Evolutionary conservation across 2,797 vertebrate species (phyloP).

Genomic region (Anisognathus igniventris): DNA sequence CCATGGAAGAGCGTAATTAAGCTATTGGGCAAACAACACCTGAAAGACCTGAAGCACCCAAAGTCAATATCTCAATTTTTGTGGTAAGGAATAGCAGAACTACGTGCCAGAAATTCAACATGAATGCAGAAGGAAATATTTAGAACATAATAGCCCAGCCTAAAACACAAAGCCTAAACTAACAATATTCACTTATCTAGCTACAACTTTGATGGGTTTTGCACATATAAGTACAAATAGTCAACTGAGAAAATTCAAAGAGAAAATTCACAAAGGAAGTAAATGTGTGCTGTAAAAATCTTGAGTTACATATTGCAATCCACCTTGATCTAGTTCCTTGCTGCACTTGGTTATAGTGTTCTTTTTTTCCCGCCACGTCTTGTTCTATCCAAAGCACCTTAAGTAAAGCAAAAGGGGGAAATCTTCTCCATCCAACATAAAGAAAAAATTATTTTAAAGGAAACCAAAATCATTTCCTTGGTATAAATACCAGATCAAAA

Average conservation of each 20-base stretch:
- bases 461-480: not conserved
- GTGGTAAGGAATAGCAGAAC: not conserved
- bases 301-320: not conserved
- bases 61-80: not conserved
- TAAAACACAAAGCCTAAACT: not conserved
- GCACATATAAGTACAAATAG: not conserved
- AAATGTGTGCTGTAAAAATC: not conserved
- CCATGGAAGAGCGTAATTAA: not conserved
- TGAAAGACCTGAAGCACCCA: not conserved
- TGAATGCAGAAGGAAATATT: not conserved
- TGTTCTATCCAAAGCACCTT: not conserved
- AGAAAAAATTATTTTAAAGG: not conserved
- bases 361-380: not conserved
- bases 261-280: not conserved
- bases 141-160: not conserved
- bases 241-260: not conserved
- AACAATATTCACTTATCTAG: not conserved
- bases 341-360: not conserved
- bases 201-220: not conserved
- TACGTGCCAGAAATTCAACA: accelerated
- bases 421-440: not conserved
- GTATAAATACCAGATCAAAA: not conserved
- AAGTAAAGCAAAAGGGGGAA: not conserved
- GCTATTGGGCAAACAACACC: not conserved
- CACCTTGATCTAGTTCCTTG: not conserved